Base-by-base conservation (phyloP, 2,113 vertebrate genomes). In the Lycocorax pyrrhopterus region DNA sequence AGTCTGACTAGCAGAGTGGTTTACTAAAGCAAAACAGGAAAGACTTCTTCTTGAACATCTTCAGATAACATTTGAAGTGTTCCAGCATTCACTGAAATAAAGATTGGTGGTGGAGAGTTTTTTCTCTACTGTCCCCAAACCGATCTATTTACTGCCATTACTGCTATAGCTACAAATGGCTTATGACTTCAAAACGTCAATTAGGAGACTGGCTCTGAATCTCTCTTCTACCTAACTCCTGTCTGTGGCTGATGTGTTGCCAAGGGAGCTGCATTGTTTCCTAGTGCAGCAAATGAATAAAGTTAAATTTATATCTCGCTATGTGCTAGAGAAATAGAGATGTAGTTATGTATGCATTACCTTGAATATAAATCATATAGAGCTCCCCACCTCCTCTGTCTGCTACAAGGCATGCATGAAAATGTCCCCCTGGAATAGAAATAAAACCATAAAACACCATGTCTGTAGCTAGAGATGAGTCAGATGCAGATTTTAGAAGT, bases 351-450 rank as follows among this genome's bases (percentile, higher is more conserved):
- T 80, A 95, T 97, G 89, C 80, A 89, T 96, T 94, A 97, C 90
- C 91, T 96, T 91, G 94, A 96, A 95, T 91, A 96, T 94, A 96
- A 96, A 94, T 96, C 74, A 80, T 83, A 56, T 21, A 73, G 72
- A 92, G 87, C 87, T 91, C 82, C 46, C 90, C 66, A 88, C 87
- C 96, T 95, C 74, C 55, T 89, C 91, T 96, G 87, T 86, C 73
- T 92, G 93, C 87, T 87, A 62, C 85, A 89, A 82, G 77, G 76
- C 77, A 83, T 81, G 92, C 93, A 93, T 94, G 67, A 92, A 91
- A 95, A 95, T 89, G 72, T 86, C 84, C 58, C 84, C 35, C 64
- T 77, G 63, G 93, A 92, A 91, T 23, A 89, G 84, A 94, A 96
- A 81, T 68, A 87, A 93, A 89, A 39, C 52, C 18, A 2, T 88